phyloP scores from a whole-genome alignment of 2,888 invertebrate genomes.

The Pammene fasciana region DNA sequence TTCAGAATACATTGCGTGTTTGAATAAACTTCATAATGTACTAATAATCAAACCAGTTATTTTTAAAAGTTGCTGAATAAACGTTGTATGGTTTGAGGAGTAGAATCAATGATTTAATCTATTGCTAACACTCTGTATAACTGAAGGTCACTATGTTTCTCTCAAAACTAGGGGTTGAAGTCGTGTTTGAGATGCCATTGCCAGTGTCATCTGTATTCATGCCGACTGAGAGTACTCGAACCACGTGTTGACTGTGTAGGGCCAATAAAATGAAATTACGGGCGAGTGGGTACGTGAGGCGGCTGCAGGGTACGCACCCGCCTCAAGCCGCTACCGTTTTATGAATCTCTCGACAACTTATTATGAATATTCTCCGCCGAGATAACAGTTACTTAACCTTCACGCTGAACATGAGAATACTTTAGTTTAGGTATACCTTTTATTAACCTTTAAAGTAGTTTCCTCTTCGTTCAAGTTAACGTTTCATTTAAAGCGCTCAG shows the following conservation, averaged over 20 bases:
- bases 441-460: constrained; percentile 15
- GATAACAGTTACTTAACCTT: constrained; percentile 26
- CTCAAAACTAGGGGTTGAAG: background rate
- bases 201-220: constrained; percentile 64
- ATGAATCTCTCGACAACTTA: constrained; percentile 33
- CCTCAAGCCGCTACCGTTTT: constrained; percentile 28
- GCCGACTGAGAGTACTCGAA: constrained; percentile 52
- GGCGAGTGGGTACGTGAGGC: constrained; percentile 50
- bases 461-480: constrained; percentile 3
- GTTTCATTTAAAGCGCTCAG: constrained; percentile 24
- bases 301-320: constrained; percentile 40
- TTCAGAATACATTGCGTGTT: too few species aligned
- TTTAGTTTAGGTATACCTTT: constrained; percentile 11
- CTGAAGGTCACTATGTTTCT: too few species aligned
- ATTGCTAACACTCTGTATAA: too few species aligned
- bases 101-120: too few species aligned
- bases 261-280: constrained; percentile 64
- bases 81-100: too few species aligned
- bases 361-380: constrained; percentile 32
- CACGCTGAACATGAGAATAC: constrained; percentile 7
- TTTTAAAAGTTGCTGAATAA: too few species aligned
- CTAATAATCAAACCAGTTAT: too few species aligned
- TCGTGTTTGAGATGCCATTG: constrained; percentile 30
- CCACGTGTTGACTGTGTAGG: constrained; percentile 61
- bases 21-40: too few species aligned